phyloP scores from a whole-genome alignment of 2,888 invertebrate genomes.

The Cacoxenus indagator region DNA sequence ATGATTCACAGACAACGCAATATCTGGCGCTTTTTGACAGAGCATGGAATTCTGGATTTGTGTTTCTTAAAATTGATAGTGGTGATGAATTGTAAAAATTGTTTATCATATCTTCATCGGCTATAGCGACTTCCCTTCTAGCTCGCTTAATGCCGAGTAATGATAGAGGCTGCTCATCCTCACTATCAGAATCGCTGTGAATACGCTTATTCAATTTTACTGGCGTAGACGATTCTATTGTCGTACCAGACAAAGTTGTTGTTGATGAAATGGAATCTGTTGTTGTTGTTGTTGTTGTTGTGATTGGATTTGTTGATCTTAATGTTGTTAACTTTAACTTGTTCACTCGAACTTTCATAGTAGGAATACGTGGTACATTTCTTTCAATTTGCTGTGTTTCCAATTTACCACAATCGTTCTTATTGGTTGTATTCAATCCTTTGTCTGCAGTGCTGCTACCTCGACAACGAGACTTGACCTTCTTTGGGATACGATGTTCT shows the following conservation, averaged over 20 bases:
- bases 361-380: background rate
- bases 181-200: constrained; percentile 38
- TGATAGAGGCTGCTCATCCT: background rate
- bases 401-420: background rate
- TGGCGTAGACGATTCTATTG: no score
- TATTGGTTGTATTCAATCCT: background rate
- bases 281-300: no score
- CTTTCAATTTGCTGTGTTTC: no score
- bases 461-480: no score
- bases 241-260: background rate
- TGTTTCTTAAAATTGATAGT: constrained; percentile 37
- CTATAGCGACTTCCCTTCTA: background rate
- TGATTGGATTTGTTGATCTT: no score
- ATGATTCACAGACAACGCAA: constrained; percentile 57
- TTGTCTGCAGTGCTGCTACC: constrained; percentile 71
- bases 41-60: constrained; percentile 59
- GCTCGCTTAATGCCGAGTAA: constrained; percentile 21
- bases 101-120: background rate
- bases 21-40: constrained; percentile 46
- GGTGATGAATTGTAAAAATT: background rate
- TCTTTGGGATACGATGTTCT: no score
- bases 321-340: background rate
- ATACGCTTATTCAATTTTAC: constrained; percentile 16
- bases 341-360: background rate
- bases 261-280: no score